Percentiles rank a stretch among this genome's conserved stretches.
Evolutionary conservation across 2,888 invertebrate genomes (phyloP).

Genomic region (Drosophila anceps): DNA sequence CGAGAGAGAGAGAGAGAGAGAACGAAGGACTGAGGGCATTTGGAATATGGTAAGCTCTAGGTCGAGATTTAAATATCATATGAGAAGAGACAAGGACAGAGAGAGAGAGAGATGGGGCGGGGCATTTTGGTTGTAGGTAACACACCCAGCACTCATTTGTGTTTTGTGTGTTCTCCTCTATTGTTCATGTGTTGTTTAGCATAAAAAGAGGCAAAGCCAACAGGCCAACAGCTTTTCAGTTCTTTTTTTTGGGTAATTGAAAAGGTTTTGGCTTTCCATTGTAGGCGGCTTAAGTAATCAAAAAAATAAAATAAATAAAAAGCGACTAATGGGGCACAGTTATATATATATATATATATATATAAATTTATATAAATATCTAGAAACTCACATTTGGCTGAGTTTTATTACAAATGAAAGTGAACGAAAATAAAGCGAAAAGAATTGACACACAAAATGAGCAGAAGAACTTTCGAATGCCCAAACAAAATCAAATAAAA

Average conservation of each 20-base stretch:
- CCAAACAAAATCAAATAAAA: slow-evolving; percentile 10
- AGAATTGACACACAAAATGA: slow-evolving; percentile 17
- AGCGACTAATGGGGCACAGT: slow-evolving; percentile 50
- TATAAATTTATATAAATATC: slow-evolving; percentile 15
- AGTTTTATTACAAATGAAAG: slow-evolving; percentile 54
- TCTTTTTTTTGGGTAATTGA: slow-evolving; percentile 68
- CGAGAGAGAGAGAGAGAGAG: neutral
- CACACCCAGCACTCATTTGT: slow-evolving; percentile 51
- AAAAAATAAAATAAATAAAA: too few relatives aligned
- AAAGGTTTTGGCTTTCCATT: slow-evolving; percentile 51
- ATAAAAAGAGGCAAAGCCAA: slow-evolving; percentile 66
- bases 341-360: slow-evolving; percentile 3
- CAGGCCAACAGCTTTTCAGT: slow-evolving; percentile 32
- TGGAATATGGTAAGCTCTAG: slow-evolving; percentile 5
- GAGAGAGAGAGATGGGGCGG: neutral
- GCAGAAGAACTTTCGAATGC: slow-evolving; percentile 61
- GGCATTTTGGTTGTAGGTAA: slow-evolving; percentile 10
- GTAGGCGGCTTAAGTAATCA: slow-evolving; percentile 74
- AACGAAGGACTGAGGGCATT: neutral
- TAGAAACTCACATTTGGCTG: slow-evolving; percentile 11
- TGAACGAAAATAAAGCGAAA: slow-evolving; percentile 49
- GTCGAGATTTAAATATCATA: slow-evolving; percentile 44
- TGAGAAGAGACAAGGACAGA: slow-evolving; percentile 20
- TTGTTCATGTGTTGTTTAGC: slow-evolving; percentile 55
- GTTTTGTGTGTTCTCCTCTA: slow-evolving; percentile 9